Conservation (phyloP, 2,113 vertebrate genomes). For the Crotalus helleri region DNA sequence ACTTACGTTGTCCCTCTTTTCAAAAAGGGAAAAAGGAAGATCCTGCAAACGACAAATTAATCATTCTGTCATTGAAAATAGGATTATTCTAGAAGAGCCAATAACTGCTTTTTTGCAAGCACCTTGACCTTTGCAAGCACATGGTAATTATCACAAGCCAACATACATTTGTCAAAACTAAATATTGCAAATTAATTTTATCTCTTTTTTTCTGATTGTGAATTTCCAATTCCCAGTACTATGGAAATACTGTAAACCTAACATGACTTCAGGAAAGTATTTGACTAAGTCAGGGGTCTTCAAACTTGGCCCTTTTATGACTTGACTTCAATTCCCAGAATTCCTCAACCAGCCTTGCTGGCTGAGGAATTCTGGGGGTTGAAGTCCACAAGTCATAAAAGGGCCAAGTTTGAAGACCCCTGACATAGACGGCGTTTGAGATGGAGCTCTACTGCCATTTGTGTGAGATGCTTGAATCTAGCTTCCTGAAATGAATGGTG, state of each 20-base stretch:
- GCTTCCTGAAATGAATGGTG: not conserved
- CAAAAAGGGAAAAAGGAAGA: not conserved
- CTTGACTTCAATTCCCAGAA: too few species aligned
- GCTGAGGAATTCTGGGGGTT: too few species aligned
- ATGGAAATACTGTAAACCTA: not conserved
- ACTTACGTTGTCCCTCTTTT: not conserved
- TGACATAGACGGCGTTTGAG: not conserved
- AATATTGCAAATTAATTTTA: not conserved
- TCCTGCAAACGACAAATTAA: not conserved
- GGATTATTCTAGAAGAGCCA: not conserved
- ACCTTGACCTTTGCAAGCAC: not conserved
- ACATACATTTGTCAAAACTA: not conserved
- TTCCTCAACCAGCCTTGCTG: too few species aligned
- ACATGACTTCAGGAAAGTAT: not conserved
- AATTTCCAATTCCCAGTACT: not conserved
- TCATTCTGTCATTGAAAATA: not conserved
- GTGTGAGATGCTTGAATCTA: not conserved
- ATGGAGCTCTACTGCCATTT: not conserved
- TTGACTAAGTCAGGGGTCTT: not conserved
- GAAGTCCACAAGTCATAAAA: too few species aligned
- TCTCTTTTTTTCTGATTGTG: not conserved
- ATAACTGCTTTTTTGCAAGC: not conserved
- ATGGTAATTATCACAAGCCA: not conserved
- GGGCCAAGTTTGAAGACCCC: too few species aligned
- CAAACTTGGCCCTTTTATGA: too few species aligned